Conservation (phyloP, 2,797 vertebrate species). For the Lindbergichthys nudifrons region DNA sequence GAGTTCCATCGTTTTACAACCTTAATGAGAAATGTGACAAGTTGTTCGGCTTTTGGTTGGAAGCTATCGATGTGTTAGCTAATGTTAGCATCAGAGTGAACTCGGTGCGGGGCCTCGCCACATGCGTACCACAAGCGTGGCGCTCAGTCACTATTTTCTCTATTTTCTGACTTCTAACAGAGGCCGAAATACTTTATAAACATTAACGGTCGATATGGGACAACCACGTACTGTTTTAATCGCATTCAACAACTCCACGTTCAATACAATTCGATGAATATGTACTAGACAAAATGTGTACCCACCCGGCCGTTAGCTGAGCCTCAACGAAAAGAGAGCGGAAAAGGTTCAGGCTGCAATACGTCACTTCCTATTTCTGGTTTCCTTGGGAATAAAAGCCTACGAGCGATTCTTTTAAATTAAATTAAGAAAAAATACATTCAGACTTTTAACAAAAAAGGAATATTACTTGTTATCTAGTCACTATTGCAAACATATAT, state of each 20-base stretch:
- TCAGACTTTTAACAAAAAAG: neutral
- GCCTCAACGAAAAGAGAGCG: conserved; percentile 82
- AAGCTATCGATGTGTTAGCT: conserved; percentile 14
- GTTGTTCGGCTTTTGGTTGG: accelerated
- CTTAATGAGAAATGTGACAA: accelerated
- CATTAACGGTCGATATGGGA: accelerated
- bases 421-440: no score
- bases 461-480: neutral
- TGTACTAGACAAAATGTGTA: conserved; percentile 39
- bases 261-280: neutral
- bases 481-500: neutral
- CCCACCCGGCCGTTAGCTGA: conserved; percentile 78
- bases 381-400: neutral
- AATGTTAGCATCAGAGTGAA: conserved; percentile 25
- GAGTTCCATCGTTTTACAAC: accelerated
- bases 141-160: neutral
- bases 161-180: neutral
- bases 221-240: accelerated
- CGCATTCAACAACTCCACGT: accelerated
- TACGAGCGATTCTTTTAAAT: neutral
- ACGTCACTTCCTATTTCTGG: conserved; percentile 68
- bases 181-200: accelerated
- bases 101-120: conserved; percentile 63
- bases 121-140: conserved; percentile 56
- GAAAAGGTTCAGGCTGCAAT: neutral